These are phyloP conservation scores for Timandra comae DNA, from an alignment of 2,888 invertebrate species.

Conservation along the genomic window DNA sequence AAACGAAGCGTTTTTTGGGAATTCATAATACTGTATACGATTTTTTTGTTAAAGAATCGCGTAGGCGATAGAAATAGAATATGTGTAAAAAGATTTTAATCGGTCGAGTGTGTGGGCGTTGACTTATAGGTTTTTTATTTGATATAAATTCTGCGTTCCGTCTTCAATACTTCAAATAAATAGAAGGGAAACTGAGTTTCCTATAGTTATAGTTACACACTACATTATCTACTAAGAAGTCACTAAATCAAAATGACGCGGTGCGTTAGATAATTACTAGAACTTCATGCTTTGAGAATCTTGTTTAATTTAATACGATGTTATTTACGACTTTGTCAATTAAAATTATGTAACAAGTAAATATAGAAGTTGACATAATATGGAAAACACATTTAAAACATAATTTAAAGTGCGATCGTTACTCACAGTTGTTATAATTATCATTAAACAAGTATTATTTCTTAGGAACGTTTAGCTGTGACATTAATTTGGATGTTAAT, in stretches of 20 bases:
- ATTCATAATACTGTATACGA: conserved; percentile 36
- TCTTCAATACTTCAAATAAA: conserved; percentile 53
- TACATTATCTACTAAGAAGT: conserved; percentile 18
- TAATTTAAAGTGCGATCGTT: no score
- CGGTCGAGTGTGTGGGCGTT: conserved; percentile 59
- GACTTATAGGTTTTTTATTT: conserved; percentile 59
- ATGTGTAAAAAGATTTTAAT: conserved; percentile 65
- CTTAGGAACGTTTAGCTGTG: no score
- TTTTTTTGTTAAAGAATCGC: conserved; percentile 57
- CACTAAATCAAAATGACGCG: conserved; percentile 51
- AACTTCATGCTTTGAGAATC: conserved; percentile 39
- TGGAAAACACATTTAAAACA: no score
- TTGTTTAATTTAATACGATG: conserved; percentile 34
- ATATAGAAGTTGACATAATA: conserved; percentile 1
- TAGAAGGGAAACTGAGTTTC: conserved; percentile 43
- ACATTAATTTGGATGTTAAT: no score
- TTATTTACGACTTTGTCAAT: conserved; percentile 39
- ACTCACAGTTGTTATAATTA: no score
- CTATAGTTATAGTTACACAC: conserved; percentile 28
- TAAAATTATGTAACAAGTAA: conserved; percentile 32
- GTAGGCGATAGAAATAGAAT: conserved; percentile 64
- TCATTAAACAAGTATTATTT: no score
- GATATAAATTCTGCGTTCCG: conserved; percentile 51
- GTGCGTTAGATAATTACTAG: conserved; percentile 48
- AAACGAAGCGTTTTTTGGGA: conserved; percentile 17